Conservation (phyloP, 2,888 invertebrate genomes). For the Prosopocoilus inquinatus region DNA sequence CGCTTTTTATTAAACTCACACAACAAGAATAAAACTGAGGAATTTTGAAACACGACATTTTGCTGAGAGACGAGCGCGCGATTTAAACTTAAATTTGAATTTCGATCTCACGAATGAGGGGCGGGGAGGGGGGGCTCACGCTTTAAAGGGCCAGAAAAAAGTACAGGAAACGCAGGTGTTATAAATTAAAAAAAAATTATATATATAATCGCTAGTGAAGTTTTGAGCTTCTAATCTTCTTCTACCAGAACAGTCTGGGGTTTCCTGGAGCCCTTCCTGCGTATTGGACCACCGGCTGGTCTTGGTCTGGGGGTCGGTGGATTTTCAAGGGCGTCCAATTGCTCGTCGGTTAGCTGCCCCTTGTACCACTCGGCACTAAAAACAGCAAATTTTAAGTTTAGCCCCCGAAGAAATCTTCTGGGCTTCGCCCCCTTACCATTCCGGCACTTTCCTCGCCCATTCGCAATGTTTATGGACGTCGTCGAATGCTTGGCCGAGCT, state of each 20-base stretch:
- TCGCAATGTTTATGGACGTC: slow-evolving; percentile 76
- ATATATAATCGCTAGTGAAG: background rate
- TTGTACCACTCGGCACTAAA: slow-evolving; percentile 89
- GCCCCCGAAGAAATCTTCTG: background rate
- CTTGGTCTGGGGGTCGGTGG: slow-evolving; percentile 68
- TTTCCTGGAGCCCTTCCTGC: slow-evolving; percentile 51
- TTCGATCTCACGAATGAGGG: too few species aligned
- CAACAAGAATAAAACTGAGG: too few species aligned
- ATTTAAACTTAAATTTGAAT: too few species aligned
- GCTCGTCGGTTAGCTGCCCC: slow-evolving; percentile 75
- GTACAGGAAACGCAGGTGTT: too few species aligned
- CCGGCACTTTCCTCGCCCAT: slow-evolving; percentile 83
- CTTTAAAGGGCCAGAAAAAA: too few species aligned
- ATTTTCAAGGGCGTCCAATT: slow-evolving; percentile 76
- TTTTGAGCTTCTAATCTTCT: slow-evolving; percentile 19
- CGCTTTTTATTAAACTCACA: too few species aligned
- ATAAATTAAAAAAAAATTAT: slow-evolving; percentile 8
- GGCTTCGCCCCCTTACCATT: slow-evolving; percentile 72
- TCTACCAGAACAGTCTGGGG: slow-evolving; percentile 24
- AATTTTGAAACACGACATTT: too few species aligned
- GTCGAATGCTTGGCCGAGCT: slow-evolving; percentile 86
- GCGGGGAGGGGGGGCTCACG: too few species aligned
- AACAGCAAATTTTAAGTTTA: slow-evolving; percentile 10
- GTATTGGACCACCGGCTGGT: slow-evolving; percentile 51
- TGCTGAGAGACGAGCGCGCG: too few species aligned